Conservation (phyloP, 2,113 vertebrate species). For the Petaurus breviceps region DNA sequence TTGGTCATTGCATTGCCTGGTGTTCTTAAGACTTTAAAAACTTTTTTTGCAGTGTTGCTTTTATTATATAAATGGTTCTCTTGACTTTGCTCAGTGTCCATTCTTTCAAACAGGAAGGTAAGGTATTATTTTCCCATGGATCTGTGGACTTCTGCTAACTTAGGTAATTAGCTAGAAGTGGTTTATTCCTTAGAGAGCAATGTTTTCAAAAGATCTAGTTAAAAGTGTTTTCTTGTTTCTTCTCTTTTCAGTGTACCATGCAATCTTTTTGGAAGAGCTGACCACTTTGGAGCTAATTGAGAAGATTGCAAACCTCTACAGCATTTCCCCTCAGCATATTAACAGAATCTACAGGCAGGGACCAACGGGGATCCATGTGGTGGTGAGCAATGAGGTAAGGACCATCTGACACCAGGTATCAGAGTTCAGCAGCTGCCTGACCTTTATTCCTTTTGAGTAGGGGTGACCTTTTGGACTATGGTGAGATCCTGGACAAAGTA, state of each 20-base stretch:
- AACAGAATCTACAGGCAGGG: conserved; percentile 92
- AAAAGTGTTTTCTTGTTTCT: conserved; percentile 10
- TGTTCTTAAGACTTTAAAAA: background rate
- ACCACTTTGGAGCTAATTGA: conserved; percentile 92
- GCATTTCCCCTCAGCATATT: conserved; percentile 92
- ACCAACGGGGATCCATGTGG: conserved; percentile 91
- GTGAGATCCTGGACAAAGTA: background rate
- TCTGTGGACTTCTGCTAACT: background rate
- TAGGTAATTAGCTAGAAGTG: background rate
- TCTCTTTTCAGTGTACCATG: conserved; percentile 90
- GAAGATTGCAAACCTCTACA: conserved; percentile 93
- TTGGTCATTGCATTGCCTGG: background rate
- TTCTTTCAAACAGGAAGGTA: background rate
- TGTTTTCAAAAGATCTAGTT: background rate
- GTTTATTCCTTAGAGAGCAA: background rate
- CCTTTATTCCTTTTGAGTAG: background rate
- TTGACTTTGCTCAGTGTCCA: background rate
- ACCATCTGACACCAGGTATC: background rate
- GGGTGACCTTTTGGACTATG: background rate
- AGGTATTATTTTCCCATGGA: background rate
- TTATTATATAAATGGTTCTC: background rate
- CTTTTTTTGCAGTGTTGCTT: background rate
- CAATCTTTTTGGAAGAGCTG: conserved; percentile 93
- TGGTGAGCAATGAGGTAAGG: conserved; percentile 94
- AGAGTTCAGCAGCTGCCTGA: background rate